phyloP scores from a whole-genome alignment of 2,797 vertebrate species.

The Kryptopterus vitreolus region DNA sequence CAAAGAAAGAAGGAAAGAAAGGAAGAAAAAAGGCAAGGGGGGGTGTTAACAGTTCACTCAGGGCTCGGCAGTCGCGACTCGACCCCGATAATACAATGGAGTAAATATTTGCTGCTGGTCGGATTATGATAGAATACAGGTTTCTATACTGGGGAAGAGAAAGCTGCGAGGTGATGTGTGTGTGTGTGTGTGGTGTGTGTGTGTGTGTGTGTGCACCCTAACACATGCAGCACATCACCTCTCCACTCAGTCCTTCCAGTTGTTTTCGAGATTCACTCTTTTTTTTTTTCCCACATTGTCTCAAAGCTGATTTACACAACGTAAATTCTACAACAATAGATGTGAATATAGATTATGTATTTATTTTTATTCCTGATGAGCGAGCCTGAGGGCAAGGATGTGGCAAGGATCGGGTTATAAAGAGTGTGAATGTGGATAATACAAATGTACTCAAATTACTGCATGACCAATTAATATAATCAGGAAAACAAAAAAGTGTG shows the following conservation, averaged over 20 bases:
- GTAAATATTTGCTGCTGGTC: slow-evolving; percentile 83
- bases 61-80: slow-evolving; percentile 79
- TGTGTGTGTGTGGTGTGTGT: slow-evolving; percentile 9
- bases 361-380: too few relatives aligned
- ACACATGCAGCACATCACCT: slow-evolving; percentile 22
- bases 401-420: too few relatives aligned
- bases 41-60: slow-evolving; percentile 77
- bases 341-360: too few relatives aligned
- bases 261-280: background rate
- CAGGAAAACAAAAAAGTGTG: too few relatives aligned
- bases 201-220: background rate
- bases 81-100: slow-evolving; percentile 69
- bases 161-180: slow-evolving; percentile 24
- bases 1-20: too few relatives aligned
- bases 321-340: too few relatives aligned
- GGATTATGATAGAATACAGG: slow-evolving; percentile 62
- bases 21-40: slow-evolving; percentile 77
- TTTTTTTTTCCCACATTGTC: too few relatives aligned
- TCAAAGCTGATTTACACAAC: too few relatives aligned
- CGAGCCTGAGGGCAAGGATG: too few relatives aligned
- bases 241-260: slow-evolving; percentile 15
- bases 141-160: slow-evolving; percentile 1
- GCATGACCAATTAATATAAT: too few relatives aligned
- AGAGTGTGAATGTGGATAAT: too few relatives aligned
- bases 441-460: too few relatives aligned